These are phyloP conservation scores for Ascaphus truei DNA, from an alignment of 2,113 vertebrate species.

Conservation along the genomic window DNA sequence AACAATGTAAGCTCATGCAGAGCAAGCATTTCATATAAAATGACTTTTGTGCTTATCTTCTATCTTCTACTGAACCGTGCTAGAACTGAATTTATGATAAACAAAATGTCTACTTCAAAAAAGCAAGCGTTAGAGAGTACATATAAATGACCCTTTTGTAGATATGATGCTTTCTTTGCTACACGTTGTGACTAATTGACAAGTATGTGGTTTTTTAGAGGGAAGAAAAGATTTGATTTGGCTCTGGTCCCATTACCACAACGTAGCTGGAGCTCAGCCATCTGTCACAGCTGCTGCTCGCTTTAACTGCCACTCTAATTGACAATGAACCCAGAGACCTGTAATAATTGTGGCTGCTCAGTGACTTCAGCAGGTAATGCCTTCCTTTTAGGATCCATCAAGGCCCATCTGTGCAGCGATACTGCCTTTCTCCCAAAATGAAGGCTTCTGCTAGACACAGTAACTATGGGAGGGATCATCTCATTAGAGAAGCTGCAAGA, in stretches of 20 bases:
- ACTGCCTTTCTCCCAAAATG: slow-evolving; percentile 16
- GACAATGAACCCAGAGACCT: slow-evolving; percentile 85
- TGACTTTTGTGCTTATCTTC: slow-evolving; percentile 34
- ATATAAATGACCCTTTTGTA: slow-evolving; percentile 47
- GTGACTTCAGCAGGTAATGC: slow-evolving; percentile 83
- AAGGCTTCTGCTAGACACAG: slow-evolving; percentile 36
- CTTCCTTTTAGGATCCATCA: slow-evolving; percentile 82
- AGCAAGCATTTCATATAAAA: slow-evolving; percentile 40
- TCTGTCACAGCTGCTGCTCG: slow-evolving; percentile 89
- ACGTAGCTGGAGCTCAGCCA: slow-evolving; percentile 83
- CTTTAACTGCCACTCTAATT: slow-evolving; percentile 83
- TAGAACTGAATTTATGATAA: slow-evolving; percentile 48
- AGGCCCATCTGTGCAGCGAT: slow-evolving; percentile 76
- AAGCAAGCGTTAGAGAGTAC: slow-evolving; percentile 39
- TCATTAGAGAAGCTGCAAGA: background rate
- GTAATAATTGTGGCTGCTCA: slow-evolving; percentile 82
- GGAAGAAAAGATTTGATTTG: slow-evolving; percentile 69
- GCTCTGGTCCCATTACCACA: slow-evolving; percentile 75
- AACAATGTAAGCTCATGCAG: slow-evolving; percentile 37
- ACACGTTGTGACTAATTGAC: slow-evolving; percentile 46
- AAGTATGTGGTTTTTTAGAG: slow-evolving; percentile 39
- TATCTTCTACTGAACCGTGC: slow-evolving; percentile 31
- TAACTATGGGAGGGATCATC: slow-evolving; percentile 43
- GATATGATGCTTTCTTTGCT: slow-evolving; percentile 27
- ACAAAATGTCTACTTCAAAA: slow-evolving; percentile 47